These are phyloP conservation scores for Smittia aterrima DNA, from an alignment of 2,888 invertebrate genomes.

Conservation along the genomic window DNA sequence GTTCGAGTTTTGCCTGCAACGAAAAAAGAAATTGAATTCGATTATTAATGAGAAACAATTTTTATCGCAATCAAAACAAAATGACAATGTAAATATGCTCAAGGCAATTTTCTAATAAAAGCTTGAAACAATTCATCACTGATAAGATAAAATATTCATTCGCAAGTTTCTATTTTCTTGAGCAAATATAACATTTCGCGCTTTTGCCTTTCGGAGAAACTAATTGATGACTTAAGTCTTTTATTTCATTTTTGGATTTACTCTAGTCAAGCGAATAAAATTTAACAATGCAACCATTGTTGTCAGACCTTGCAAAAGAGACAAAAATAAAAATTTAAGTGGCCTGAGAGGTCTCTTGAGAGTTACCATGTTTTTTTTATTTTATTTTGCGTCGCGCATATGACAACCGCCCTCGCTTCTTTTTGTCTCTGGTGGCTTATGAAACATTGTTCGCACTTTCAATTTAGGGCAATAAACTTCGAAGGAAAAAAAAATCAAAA, in stretches of 20 bases:
- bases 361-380: constrained; percentile 30
- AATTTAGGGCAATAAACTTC: background rate
- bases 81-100: background rate
- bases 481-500: background rate
- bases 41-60: background rate
- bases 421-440: too few species aligned
- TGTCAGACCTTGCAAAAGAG: background rate
- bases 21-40: constrained; percentile 40
- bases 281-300: background rate
- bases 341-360: background rate
- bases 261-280: too few species aligned
- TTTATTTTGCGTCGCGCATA: background rate
- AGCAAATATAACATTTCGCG: background rate
- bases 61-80: background rate
- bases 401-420: too few species aligned
- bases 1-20: constrained; percentile 94
- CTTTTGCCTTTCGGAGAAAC: too few species aligned
- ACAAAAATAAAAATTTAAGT: too few species aligned
- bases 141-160: constrained; percentile 6
- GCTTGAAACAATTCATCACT: constrained; percentile 23
- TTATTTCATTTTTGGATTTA: too few species aligned
- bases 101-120: background rate
- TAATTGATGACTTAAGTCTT: background rate
- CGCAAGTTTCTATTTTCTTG: background rate
- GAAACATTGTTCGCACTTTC: too few species aligned